Percentiles rank a stretch among this genome's conserved stretches.
These are phyloP conservation scores for Aptenodytes forsteri DNA, from an alignment of 2,113 vertebrate genomes.

Conservation along the genomic window DNA sequence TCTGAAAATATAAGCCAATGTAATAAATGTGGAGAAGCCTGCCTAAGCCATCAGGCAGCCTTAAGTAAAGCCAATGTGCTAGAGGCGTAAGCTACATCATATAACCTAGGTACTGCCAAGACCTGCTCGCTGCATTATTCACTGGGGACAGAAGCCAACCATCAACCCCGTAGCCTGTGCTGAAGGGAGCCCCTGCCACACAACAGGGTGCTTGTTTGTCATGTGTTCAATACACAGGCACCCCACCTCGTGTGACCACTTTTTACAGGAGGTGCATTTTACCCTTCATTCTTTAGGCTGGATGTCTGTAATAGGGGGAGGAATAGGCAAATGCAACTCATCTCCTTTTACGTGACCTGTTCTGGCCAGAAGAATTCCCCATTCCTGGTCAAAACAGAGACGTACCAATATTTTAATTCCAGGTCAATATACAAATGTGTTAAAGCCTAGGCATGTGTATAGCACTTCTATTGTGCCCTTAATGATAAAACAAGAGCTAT, in stretches of 20 bases:
- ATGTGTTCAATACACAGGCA: background rate
- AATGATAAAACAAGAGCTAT: background rate
- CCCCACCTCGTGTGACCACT: background rate
- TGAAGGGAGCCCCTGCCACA: background rate
- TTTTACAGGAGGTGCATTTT: background rate
- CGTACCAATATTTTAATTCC: background rate
- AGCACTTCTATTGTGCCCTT: background rate
- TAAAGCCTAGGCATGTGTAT: background rate
- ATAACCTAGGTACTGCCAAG: background rate
- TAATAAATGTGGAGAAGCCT: background rate
- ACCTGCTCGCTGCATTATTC: background rate
- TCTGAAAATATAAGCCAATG: background rate
- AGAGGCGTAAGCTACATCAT: background rate
- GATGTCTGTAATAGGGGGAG: rapidly evolving
- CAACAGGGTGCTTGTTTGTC: background rate
- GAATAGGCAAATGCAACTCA: background rate
- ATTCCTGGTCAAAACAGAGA: background rate
- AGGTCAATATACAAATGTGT: background rate
- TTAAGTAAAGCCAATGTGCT: background rate
- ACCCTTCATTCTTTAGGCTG: background rate
- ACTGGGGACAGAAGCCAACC: background rate
- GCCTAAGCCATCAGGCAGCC: background rate
- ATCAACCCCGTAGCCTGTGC: rapidly evolving
- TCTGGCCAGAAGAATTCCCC: background rate
- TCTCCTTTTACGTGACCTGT: background rate